Evolutionary conservation across 2,113 vertebrate genomes (phyloP).

Genomic region (Phyllopteryx taeniolatus): DNA sequence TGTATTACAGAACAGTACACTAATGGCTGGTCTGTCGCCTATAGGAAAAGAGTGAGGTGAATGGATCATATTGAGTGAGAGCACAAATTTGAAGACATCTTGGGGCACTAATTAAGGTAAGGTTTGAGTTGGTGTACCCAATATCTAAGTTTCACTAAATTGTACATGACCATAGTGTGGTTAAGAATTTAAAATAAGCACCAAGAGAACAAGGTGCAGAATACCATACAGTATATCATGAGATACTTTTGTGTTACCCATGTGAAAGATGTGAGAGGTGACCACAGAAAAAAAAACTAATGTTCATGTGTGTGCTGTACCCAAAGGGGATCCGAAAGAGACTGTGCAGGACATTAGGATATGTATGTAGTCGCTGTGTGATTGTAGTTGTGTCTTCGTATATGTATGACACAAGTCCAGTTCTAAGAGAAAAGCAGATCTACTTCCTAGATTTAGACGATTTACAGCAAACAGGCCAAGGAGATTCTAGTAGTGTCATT

Average conservation of each 20-base stretch:
- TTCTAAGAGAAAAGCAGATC: conserved; percentile 44
- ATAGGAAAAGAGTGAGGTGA: neutral
- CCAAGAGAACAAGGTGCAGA: neutral
- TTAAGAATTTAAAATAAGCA: conserved; percentile 1
- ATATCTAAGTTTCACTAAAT: neutral
- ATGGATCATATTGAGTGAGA: neutral
- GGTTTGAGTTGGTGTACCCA: neutral
- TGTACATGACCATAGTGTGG: neutral
- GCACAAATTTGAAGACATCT: neutral
- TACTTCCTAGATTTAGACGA: conserved; percentile 22
- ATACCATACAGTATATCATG: neutral
- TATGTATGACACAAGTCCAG: conserved; percentile 19
- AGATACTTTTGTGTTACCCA: conserved; percentile 22
- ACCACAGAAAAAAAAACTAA: conserved; percentile 33
- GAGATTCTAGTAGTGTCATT: conserved; percentile 3
- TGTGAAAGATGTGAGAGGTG: conserved; percentile 53
- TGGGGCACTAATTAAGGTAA: neutral
- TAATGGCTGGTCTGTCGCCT: neutral
- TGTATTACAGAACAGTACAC: conserved; percentile 16
- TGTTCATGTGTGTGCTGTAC: conserved; percentile 25
- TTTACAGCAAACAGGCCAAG: conserved; percentile 22
- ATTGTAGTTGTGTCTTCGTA: neutral
- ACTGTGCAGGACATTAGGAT: conserved; percentile 17
- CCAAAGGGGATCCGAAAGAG: conserved; percentile 20
- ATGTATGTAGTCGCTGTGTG: neutral